Evolutionary conservation across 2,797 vertebrate species (phyloP), one percentile per base, ranked within the genome.

Genomic region (Diglossa cyanea): DNA sequence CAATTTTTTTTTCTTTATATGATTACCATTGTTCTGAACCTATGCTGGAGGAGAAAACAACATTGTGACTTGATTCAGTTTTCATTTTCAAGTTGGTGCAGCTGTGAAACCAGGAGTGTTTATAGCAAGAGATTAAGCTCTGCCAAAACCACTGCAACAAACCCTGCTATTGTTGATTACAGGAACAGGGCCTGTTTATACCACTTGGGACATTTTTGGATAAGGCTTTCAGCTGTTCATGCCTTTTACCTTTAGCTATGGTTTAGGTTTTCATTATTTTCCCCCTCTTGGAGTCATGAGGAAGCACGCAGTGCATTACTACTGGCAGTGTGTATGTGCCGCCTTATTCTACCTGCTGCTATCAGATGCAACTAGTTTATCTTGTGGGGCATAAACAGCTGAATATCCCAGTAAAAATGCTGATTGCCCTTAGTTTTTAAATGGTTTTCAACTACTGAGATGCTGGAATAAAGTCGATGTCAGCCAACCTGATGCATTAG

Each of bases 241-340:
- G 50, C 48, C 25, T 83, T 70, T 48, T 25, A 8, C 28, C 61
- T 68, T 58, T 40, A 31, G 33, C 55, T 86, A 0, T 4, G 5
- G 35, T 48, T 54, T 13, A 28, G 4, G 15, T 47, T 70, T 62
- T 47, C 21, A 12, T 42, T 86, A 2, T 3, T 72, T 68, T 50
- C n/a, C 28, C 19, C 17, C 44, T 80, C 53, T 48, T 12, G 25
- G 30, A 82, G 21, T 13, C 60, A 8, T 0, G 1, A 55, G 33
- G 33, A 37, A 73, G 18, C 17, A 0, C 2, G 9, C 17, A 54
- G 39, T 13, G 6, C 11, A 3, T 1, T 15, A 23, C 19, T 53
- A 2, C n/a, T n/a, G 42, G 35, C 37, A 50, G 11, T 0, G 1
- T 7, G 9, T 10, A 6, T 0, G 0, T 17, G 13, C 31, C 9